phyloP scores from a whole-genome alignment of 1,140 invertebrate genomes.

The Drosophila oshimai region DNA sequence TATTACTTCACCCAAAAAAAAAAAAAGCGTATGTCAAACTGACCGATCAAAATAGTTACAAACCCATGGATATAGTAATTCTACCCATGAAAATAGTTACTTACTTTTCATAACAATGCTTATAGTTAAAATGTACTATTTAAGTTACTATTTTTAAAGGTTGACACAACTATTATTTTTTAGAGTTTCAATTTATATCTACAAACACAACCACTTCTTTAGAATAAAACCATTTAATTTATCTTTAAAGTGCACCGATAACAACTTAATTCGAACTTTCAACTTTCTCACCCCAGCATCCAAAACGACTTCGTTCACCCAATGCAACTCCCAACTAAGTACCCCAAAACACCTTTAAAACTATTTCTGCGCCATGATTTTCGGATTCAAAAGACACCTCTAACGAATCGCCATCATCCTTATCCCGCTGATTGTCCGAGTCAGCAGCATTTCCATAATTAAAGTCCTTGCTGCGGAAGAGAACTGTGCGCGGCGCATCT shows the following conservation, averaged over 20 bases:
- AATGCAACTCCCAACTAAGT: not conserved
- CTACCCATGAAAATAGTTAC: too few relatives aligned
- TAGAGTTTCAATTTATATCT: not conserved
- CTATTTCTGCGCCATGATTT: not conserved
- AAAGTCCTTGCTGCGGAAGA: conserved; percentile 48
- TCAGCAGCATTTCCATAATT: conserved; percentile 57
- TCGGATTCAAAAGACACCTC: not conserved
- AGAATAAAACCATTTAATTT: not conserved
- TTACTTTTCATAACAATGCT: too few relatives aligned
- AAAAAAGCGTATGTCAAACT: too few relatives aligned
- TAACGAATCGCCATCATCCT: not conserved
- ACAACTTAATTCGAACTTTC: not conserved
- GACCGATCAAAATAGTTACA: too few relatives aligned
- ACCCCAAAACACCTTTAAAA: not conserved
- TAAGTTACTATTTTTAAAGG: not conserved
- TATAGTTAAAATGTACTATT: too few relatives aligned
- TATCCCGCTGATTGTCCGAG: conserved; percentile 7
- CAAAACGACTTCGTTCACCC: not conserved
- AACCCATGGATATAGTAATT: too few relatives aligned
- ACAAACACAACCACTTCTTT: too few relatives aligned
- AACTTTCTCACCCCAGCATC: not conserved
- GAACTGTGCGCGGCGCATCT: conserved; percentile 41
- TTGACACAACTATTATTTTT: not conserved
- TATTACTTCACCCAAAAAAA: too few relatives aligned
- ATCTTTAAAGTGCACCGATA: not conserved